phyloP scores from a whole-genome alignment of 2,888 invertebrate genomes.

The Eupithecia abbreviata region DNA sequence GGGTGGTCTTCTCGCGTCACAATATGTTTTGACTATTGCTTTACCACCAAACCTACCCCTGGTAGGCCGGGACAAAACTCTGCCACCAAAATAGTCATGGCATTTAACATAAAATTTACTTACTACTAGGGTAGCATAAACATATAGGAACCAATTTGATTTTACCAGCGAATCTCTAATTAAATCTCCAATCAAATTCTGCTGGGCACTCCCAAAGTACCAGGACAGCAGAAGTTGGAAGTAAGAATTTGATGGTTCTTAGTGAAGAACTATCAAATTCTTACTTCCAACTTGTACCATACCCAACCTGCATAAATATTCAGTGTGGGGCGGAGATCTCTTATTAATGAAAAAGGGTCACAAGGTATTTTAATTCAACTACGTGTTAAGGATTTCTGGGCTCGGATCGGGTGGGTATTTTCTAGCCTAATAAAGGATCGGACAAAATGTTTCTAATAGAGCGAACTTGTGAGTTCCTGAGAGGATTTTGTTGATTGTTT shows the following conservation, averaged over 20 bases:
- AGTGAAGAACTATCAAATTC: not conserved
- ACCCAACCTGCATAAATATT: slow-evolving; percentile 74
- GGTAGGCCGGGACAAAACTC: too few relatives aligned
- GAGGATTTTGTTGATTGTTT: slow-evolving; percentile 2
- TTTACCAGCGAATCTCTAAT: too few relatives aligned
- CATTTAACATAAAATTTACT: too few relatives aligned
- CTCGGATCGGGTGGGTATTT: slow-evolving; percentile 26
- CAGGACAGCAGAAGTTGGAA: slow-evolving; percentile 40
- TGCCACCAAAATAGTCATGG: too few relatives aligned
- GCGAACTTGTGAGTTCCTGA: slow-evolving; percentile 6
- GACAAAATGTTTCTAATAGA: slow-evolving; percentile 18
- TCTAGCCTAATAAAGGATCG: slow-evolving; percentile 35
- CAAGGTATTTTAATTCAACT: slow-evolving; percentile 84
- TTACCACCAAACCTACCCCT: too few relatives aligned
- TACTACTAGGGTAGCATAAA: too few relatives aligned
- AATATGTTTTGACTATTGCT: too few relatives aligned
- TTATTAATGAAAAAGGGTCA: slow-evolving; percentile 84
- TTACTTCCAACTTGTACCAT: slow-evolving; percentile 51
- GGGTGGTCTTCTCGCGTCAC: too few relatives aligned
- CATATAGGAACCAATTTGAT: too few relatives aligned
- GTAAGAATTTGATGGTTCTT: slow-evolving; percentile 5
- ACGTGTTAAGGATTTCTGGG: slow-evolving; percentile 79
- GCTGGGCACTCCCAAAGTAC: not conserved
- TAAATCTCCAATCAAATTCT: not conserved
- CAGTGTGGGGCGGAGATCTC: slow-evolving; percentile 80